These are phyloP conservation scores for Ascaphus truei DNA, from an alignment of 2,113 vertebrate genomes.

Conservation along the genomic window DNA sequence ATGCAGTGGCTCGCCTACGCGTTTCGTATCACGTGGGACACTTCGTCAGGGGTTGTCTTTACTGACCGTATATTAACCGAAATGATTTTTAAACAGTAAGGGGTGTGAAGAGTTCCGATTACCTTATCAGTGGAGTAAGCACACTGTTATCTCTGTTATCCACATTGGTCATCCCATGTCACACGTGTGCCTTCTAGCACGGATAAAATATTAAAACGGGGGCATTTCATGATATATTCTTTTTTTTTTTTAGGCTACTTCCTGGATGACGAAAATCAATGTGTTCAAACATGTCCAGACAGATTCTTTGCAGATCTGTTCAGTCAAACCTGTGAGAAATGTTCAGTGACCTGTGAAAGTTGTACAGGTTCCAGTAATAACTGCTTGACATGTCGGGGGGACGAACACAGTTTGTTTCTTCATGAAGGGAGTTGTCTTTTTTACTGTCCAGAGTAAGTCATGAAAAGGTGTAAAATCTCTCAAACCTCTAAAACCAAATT, in stretches of 20 bases:
- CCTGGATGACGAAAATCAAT: slow-evolving; percentile 65
- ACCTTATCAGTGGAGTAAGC: no score
- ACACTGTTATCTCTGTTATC: no score
- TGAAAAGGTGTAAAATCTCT: no score
- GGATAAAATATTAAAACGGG: background rate
- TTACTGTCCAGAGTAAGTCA: slow-evolving; percentile 67
- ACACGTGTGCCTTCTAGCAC: background rate
- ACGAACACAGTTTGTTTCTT: slow-evolving; percentile 56
- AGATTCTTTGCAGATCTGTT: slow-evolving; percentile 59
- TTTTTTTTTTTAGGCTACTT: slow-evolving; percentile 50
- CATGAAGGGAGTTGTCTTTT: slow-evolving; percentile 66
- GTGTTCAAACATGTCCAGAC: slow-evolving; percentile 53
- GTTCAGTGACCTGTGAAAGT: slow-evolving; percentile 62
- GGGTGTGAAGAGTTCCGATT: no score
- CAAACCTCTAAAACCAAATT: no score
- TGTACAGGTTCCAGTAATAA: slow-evolving; percentile 55
- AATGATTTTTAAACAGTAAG: no score
- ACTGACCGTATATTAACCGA: no score
- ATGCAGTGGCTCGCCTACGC: no score
- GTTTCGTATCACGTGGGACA: no score
- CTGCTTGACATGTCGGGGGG: slow-evolving; percentile 60
- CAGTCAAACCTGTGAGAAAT: slow-evolving; percentile 65
- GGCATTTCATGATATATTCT: background rate
- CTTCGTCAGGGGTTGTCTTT: no score
- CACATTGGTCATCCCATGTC: no score